Evolutionary conservation across 2,888 invertebrate species (phyloP), one percentile per base, ranked within the genome.

Genomic region (Penaeus monodon): DNA sequence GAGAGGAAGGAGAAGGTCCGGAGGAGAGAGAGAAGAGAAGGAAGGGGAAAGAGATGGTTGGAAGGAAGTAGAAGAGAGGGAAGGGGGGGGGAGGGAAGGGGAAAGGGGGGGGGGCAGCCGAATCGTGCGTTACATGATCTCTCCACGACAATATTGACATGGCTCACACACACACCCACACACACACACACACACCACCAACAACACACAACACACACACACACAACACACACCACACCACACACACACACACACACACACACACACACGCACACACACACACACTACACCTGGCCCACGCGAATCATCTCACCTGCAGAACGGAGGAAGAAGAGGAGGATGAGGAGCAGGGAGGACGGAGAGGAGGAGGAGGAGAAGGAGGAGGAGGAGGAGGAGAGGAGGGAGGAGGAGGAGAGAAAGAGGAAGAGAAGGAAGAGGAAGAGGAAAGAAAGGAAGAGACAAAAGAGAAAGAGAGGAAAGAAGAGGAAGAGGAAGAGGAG

Each of bases 121-220:
- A 33, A 70, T 49, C 38, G 79, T n/a, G 77, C 74, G 85, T 86
- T 81, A 86, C 63, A 77, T 70, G 86, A 86, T 86, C 66, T 44
- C 86, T 68, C 68, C 86, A 77, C 77, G 86, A 86, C 86, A 86
- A 86, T 86, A 86, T 86, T 86, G 86, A 86, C 86, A 77, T 70
- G 44, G 86, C 77, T 74, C 77, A 81, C 86, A 86, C 86, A 86
- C 81, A 76, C 84, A n/a, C 63, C 73, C 81, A 70, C 81, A 63
- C 38, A 44, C 57, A 57, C 74, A 33, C 44, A 77, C 86, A n/a
- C n/a, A n/a, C n/a, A n/a, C n/a, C 84, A n/a, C 63, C 73, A 73
- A 70, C 81, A 63, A 44, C 57, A 57, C 74, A 33, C 44, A n/a
- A n/a, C n/a, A n/a, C 77, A 81, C 86, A 86, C 86, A 86, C 81